Conservation (phyloP, 2,888 invertebrate species). For the Tricholauxania praeusta region DNA sequence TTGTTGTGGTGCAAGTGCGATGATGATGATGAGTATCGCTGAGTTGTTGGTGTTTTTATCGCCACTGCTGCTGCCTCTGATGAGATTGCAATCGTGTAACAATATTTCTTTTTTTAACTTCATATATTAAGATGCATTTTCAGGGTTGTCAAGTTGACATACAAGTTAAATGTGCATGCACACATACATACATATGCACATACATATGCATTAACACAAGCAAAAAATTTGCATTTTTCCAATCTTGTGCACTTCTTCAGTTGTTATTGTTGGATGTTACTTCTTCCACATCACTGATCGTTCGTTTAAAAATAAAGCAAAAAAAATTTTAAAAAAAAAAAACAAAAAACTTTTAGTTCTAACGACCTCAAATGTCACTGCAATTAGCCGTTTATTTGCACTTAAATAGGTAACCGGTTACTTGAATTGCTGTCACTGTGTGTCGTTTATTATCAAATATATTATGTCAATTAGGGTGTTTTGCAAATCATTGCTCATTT, state of each 20-base stretch:
- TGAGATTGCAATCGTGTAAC: background rate
- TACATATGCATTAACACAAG: too few species aligned
- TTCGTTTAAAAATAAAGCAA: background rate
- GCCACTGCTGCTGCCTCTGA: background rate
- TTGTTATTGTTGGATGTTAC: background rate
- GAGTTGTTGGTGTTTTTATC: background rate
- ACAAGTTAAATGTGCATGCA: background rate
- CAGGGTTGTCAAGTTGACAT: slow-evolving; percentile 25
- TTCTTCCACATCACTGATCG: background rate
- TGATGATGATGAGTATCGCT: background rate
- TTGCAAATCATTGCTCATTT: too few species aligned
- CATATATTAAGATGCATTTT: slow-evolving; percentile 4
- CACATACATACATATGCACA: too few species aligned
- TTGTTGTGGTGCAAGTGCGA: background rate
- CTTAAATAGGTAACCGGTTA: slow-evolving; percentile 14
- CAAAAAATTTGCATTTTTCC: slow-evolving; percentile 15
- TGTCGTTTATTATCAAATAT: too few species aligned
- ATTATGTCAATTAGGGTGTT: too few species aligned
- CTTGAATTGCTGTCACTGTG: too few species aligned
- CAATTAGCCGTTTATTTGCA: slow-evolving; percentile 41
- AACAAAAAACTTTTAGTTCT: slow-evolving; percentile 16
- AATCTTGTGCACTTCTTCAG: background rate
- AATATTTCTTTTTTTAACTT: slow-evolving; percentile 8
- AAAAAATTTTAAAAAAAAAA: too few species aligned
- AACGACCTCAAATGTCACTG: slow-evolving; percentile 44